Evolutionary conservation across 2,888 invertebrate genomes (phyloP), one percentile per base, ranked within the genome.

Genomic region (Apoderus coryli): DNA sequence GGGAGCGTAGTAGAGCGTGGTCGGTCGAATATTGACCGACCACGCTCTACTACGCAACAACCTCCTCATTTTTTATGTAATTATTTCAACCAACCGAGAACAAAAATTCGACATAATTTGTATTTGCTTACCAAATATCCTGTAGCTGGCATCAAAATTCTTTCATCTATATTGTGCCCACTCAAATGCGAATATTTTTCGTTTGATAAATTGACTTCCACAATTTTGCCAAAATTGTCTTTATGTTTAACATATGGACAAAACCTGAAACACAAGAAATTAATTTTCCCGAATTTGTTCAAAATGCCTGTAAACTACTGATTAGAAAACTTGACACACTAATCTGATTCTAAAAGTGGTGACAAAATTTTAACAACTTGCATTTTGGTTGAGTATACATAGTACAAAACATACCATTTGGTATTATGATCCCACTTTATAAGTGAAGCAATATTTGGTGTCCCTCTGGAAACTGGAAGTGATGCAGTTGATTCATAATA

Each of bases 361-460:
- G n/a, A n/a, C n/a, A n/a, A n/a, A n/a, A n/a, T n/a, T n/a, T n/a
- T n/a, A n/a, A n/a, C n/a, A n/a, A n/a, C n/a, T n/a, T n/a, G n/a
- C n/a, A n/a, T n/a, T n/a, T n/a, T n/a, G n/a, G n/a, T n/a, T n/a
- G n/a, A n/a, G n/a, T n/a, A n/a, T n/a, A n/a, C n/a, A n/a, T n/a
- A n/a, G n/a, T n/a, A n/a, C n/a, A 25, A 14, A 27, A 24, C 22
- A 22, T 32, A 32, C 35, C 79, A 81, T 39, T 77, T 73, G 34
- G 74, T 72, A 14, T 69, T 67, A 46, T 90, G 89, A 45, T 90
- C 84, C 89, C 90, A 90, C 37, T 70, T 69, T n/a, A 92, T 68
- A 2, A 80, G 58, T 9, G 82, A 36, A 10, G 30, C 33, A 14
- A 36, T 36, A 26, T 27, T 36, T 3, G 10, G 11, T 2, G 90